Evolutionary conservation across 2,113 vertebrate genomes (phyloP).

Genomic region (Neotoma lepida): DNA sequence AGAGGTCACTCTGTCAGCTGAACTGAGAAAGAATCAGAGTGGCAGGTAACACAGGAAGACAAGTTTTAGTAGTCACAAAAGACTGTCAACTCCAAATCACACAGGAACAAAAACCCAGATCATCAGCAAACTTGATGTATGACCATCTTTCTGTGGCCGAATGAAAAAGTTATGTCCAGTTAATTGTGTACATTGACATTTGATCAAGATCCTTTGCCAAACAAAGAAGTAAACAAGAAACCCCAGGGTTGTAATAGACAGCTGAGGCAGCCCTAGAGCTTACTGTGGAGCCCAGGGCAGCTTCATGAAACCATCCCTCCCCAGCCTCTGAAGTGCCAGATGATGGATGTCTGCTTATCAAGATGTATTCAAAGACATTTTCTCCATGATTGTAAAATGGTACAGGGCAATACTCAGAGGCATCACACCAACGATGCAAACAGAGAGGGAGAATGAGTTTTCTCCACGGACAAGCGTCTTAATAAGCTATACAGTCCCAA

Average conservation of each 20-base stretch:
- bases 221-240: background rate
- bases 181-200: background rate
- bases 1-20: background rate
- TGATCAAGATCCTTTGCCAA: background rate
- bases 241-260: background rate
- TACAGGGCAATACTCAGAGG: background rate
- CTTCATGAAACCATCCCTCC: background rate
- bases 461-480: background rate
- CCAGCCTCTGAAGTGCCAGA: background rate
- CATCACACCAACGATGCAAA: background rate
- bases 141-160: background rate
- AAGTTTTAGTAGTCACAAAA: background rate
- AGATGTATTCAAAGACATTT: background rate
- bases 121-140: background rate
- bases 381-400: background rate
- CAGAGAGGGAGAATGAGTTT: background rate
- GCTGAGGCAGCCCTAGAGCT: background rate
- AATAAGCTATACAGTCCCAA: background rate
- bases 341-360: background rate
- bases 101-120: background rate
- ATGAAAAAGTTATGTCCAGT: background rate
- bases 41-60: background rate
- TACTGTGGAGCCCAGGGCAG: background rate
- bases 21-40: background rate
- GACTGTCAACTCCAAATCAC: background rate